Percentiles rank a stretch among this genome's conserved stretches.
Evolutionary conservation across 2,797 vertebrate genomes (phyloP).

Genomic region (Glossophaga mutica): DNA sequence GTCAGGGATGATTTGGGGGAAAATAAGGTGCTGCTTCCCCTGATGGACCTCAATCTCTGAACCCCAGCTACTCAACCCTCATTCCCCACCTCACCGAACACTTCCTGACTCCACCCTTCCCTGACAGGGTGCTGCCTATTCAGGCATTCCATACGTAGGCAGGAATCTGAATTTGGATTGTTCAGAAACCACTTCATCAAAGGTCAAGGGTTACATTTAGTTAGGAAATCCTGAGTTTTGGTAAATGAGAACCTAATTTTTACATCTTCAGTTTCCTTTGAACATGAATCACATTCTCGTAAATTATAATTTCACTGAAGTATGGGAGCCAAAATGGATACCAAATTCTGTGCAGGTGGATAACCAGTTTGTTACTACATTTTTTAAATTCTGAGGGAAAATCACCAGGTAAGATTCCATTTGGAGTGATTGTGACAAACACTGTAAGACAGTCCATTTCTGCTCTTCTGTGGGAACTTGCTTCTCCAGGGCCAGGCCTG

Average conservation of each 20-base stretch:
- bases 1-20: no score
- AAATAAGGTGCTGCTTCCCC: no score
- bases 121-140: neutral
- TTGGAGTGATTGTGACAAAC: neutral
- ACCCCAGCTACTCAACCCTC: no score
- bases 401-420: neutral
- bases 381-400: neutral
- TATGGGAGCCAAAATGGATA: neutral
- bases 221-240: conserved; percentile 1
- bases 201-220: neutral
- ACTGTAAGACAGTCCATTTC: neutral
- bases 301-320: conserved; percentile 4
- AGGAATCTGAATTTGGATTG: neutral
- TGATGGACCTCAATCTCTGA: no score
- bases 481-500: neutral
- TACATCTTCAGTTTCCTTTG: neutral
- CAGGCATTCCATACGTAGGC: neutral
- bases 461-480: neutral
- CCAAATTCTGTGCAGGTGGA: no score
- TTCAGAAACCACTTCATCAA: neutral
- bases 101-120: neutral
- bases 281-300: neutral
- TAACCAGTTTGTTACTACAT: no score
- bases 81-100: neutral
- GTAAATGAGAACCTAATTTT: neutral